Conservation (phyloP, 2,797 vertebrate species). For the Sebastes aleutianus region DNA sequence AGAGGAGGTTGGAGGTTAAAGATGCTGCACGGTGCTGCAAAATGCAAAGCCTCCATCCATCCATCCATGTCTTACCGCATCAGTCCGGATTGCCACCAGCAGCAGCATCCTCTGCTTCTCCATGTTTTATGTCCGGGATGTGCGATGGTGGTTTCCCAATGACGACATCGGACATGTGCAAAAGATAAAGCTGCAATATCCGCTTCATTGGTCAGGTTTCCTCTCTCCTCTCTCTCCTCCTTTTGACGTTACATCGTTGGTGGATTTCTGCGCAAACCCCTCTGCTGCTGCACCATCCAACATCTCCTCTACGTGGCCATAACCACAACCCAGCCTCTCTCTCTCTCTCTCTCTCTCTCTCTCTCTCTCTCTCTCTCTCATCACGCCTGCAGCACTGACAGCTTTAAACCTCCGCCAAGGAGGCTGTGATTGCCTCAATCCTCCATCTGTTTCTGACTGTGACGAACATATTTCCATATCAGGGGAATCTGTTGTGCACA, state of each 20-base stretch:
- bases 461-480: constrained; percentile 12
- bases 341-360: background rate
- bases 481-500: background rate
- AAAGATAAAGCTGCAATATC: constrained; percentile 51
- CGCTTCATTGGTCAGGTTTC: constrained; percentile 50
- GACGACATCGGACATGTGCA: constrained; percentile 73
- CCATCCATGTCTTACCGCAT: constrained; percentile 70
- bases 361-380: background rate
- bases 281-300: constrained; percentile 62
- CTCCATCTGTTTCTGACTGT: constrained; percentile 25
- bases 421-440: background rate
- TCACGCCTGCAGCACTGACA: constrained; percentile 20
- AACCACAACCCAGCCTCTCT: constrained; percentile 3
- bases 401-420: background rate
- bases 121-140: constrained; percentile 45
- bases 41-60: constrained; percentile 9
- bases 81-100: constrained; percentile 45
- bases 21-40: background rate
- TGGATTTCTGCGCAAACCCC: constrained; percentile 59
- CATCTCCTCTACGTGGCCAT: constrained; percentile 18
- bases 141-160: constrained; percentile 58
- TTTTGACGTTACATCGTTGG: constrained; percentile 29
- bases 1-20: background rate
- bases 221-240: constrained; percentile 20
- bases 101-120: constrained; percentile 23